phyloP scores from a whole-genome alignment of 2,113 vertebrate species.

The Danionella cerebrum region DNA sequence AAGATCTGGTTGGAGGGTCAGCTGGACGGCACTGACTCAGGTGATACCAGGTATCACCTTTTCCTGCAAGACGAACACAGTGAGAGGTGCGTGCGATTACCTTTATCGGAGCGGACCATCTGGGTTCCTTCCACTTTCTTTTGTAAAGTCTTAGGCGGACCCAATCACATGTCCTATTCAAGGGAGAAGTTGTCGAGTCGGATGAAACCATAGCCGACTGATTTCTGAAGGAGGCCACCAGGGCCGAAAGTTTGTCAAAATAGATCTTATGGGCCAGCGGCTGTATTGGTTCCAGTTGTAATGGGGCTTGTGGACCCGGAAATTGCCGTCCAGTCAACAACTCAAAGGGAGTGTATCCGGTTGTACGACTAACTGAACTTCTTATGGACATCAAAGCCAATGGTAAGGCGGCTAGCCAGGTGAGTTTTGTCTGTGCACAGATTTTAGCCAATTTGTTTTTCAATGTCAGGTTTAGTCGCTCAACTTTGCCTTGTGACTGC shows the following conservation, averaged over 20 bases:
- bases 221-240: not conserved
- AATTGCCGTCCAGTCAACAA: not conserved
- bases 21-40: not conserved
- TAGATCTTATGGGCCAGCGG: not conserved
- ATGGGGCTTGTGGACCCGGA: not conserved
- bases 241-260: not conserved
- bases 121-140: slow-evolving; percentile 8
- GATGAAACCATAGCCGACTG: no score
- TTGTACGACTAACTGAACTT: not conserved
- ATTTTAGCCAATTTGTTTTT: not conserved
- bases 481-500: not conserved
- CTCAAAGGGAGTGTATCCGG: not conserved
- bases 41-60: slow-evolving; percentile 15
- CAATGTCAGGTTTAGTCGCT: not conserved
- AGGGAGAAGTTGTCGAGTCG: not conserved
- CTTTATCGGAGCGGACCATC: not conserved
- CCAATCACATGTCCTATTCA: not conserved
- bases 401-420: not conserved
- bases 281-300: not conserved
- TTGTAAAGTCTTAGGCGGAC: not conserved
- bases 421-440: slow-evolving; percentile 5
- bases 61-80: not conserved
- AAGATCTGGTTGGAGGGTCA: not conserved
- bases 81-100: not conserved
- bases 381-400: not conserved